Conservation (phyloP, 2,797 vertebrate species). For the Falco concolor region DNA sequence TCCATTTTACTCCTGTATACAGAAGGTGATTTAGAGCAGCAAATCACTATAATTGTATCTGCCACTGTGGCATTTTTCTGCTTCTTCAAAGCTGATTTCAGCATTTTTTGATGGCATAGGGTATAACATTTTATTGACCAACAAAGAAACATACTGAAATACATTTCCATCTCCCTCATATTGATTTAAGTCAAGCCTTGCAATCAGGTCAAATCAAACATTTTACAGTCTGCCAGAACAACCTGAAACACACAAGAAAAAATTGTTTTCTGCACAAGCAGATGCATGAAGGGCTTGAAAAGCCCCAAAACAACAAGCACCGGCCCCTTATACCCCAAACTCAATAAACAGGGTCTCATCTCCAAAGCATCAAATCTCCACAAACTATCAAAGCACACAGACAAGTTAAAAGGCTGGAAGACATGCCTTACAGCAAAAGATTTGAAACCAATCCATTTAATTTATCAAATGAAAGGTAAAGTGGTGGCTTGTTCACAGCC, state of each 20-base stretch:
- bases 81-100: constrained; percentile 45
- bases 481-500: not conserved
- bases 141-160: constrained; percentile 46
- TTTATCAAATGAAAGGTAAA: not conserved
- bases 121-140: constrained; percentile 59
- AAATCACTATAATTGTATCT: constrained; percentile 31
- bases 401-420: not conserved
- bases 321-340: not conserved
- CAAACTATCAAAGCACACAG: not conserved
- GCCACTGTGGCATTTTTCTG: not conserved
- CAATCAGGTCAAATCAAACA: constrained; percentile 49
- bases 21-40: not conserved
- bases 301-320: not conserved
- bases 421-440: not conserved
- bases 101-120: constrained; percentile 27
- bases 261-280: not conserved
- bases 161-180: constrained; percentile 48
- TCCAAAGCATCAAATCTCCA: not conserved
- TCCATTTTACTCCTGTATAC: not conserved
- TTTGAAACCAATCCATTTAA: not conserved
- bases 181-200: constrained; percentile 42
- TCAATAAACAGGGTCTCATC: not conserved
- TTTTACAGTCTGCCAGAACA: not conserved
- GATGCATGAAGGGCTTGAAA: not conserved
- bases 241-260: not conserved